A percentile compares a stretch with the other conserved stretches of the same genome.
phyloP scores from a whole-genome alignment of 2,797 vertebrate genomes.

The Trachops cirrhosus region DNA sequence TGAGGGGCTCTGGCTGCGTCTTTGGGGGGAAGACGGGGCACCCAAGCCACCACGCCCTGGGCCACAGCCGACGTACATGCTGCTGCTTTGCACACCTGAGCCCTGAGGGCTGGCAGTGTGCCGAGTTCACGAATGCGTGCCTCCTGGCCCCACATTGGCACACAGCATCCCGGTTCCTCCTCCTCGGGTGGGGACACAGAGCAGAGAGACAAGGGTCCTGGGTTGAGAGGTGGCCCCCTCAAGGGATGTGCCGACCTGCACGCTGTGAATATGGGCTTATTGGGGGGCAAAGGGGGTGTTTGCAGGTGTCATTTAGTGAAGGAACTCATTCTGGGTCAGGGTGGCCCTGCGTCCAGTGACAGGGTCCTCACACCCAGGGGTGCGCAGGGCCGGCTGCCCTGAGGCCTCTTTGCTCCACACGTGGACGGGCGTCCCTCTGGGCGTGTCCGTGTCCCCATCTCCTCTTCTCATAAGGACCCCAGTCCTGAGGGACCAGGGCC shows the following conservation, averaged over 20 bases:
- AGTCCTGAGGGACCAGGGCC: not conserved
- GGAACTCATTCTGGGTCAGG: not conserved
- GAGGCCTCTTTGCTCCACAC: too few species aligned
- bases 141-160: not conserved
- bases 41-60: accelerated
- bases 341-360: not conserved
- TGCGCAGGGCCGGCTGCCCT: too few species aligned
- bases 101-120: not conserved
- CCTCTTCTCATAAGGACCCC: not conserved
- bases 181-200: too few species aligned
- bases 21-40: too few species aligned
- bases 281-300: not conserved
- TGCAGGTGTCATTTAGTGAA: not conserved
- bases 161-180: too few species aligned
- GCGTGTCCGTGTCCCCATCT: not conserved
- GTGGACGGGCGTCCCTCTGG: not conserved
- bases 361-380: not conserved
- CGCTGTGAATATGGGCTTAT: not conserved
- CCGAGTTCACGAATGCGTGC: too few species aligned
- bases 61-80: too few species aligned
- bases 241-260: not conserved
- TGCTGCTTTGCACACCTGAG: too few species aligned
- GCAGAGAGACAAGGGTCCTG: too few species aligned
- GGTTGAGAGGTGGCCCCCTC: too few species aligned
- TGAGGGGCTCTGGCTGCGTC: too few species aligned